Percentiles rank a stretch among this genome's conserved stretches.
Conservation (phyloP, 2,113 vertebrate genomes). For the Australoheros scitulus region DNA sequence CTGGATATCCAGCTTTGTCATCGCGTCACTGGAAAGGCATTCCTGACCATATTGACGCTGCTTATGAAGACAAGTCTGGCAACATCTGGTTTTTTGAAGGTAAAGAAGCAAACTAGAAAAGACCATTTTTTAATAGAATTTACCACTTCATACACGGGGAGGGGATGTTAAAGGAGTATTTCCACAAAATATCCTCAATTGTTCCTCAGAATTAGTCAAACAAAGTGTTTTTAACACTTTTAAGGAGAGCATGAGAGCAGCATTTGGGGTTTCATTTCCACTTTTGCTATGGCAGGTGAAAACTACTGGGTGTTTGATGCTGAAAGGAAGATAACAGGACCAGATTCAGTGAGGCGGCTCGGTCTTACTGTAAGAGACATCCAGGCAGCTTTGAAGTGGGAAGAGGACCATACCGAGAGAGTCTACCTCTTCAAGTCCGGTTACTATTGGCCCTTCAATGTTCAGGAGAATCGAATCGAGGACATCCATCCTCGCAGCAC, state of each 20-base stretch:
- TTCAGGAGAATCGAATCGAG: slow-evolving; percentile 77
- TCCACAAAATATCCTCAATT: neutral
- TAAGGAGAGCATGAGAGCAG: neutral
- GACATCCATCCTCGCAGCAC: slow-evolving; percentile 78
- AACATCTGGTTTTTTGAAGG: slow-evolving; percentile 97
- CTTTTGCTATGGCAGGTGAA: slow-evolving; percentile 68
- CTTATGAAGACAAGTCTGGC: slow-evolving; percentile 89
- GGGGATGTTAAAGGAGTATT: neutral
- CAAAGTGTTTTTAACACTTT: neutral
- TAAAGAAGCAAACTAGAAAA: slow-evolving; percentile 29
- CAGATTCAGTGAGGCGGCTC: slow-evolving; percentile 77
- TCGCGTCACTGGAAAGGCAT: slow-evolving; percentile 92
- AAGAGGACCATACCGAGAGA: slow-evolving; percentile 78
- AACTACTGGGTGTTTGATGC: slow-evolving; percentile 90
- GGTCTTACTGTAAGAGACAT: slow-evolving; percentile 81
- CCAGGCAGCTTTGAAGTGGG: slow-evolving; percentile 88
- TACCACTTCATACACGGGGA: neutral
- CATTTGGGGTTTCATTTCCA: neutral
- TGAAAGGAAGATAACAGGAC: slow-evolving; percentile 84
- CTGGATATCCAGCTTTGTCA: slow-evolving; percentile 88
- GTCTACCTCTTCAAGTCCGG: slow-evolving; percentile 84
- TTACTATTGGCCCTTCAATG: slow-evolving; percentile 87
- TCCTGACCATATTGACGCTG: slow-evolving; percentile 86
- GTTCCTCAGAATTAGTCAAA: neutral
- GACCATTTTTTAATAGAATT: neutral